These are phyloP conservation scores for Ormyrus thymus DNA, from an alignment of 2,888 invertebrate species.

Conservation along the genomic window DNA sequence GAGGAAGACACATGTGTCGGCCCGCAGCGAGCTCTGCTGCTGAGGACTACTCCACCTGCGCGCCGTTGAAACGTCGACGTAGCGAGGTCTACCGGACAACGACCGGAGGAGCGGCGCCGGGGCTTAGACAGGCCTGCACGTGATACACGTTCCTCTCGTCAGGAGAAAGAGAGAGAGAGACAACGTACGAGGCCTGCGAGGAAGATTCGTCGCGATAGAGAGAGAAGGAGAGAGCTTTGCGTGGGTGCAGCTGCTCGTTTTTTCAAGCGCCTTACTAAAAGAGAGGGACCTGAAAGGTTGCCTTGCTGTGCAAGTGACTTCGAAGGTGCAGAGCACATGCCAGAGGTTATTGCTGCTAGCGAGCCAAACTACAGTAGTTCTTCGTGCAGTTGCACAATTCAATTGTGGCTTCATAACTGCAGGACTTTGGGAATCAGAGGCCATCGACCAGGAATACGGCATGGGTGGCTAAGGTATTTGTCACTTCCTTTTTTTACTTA, in stretches of 20 bases:
- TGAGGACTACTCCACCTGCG: conserved; percentile 11
- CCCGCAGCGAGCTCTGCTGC: neutral
- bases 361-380: conserved; percentile 14
- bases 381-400: neutral
- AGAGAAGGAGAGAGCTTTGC: conserved; percentile 13
- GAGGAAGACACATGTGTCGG: conserved; percentile 41
- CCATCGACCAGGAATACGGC: neutral
- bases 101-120: neutral
- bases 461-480: conserved; percentile 54
- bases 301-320: conserved; percentile 19
- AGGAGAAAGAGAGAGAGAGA: neutral
- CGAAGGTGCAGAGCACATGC: conserved; percentile 33
- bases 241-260: conserved; percentile 47
- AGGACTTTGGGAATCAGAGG: neutral
- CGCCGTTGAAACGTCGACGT: neutral
- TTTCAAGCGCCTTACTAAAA: conserved; percentile 11
- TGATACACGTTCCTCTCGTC: neutral
- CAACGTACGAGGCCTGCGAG: neutral
- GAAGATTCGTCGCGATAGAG: neutral
- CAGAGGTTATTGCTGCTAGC: conserved; percentile 26
- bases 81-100: neutral
- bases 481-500: conserved; percentile 27
- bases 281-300: conserved; percentile 4
- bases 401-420: conserved; percentile 13
- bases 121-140: conserved; percentile 14